A percentile compares a stretch with the other conserved stretches of the same genome.
Evolutionary conservation across 2,113 vertebrate species (phyloP).

Genomic region (Fulica atra): DNA sequence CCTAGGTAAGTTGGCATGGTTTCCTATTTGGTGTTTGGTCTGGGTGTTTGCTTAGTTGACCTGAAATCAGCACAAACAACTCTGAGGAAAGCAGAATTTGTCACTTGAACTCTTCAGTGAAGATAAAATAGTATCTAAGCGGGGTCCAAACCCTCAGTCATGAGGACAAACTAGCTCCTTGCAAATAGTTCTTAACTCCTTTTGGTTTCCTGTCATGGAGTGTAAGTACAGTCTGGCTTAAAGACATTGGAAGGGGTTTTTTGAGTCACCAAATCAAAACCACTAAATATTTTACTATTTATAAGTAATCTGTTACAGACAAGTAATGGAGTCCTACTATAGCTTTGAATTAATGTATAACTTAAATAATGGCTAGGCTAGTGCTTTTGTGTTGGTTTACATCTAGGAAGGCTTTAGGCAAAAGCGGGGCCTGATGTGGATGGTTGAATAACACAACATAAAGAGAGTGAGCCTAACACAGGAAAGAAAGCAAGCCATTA

Average conservation of each 20-base stretch:
- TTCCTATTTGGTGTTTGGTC: background rate
- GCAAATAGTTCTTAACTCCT: background rate
- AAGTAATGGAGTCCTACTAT: constrained; percentile 65
- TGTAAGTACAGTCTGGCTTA: constrained; percentile 43
- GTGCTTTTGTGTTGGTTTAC: background rate
- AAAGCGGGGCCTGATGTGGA: background rate
- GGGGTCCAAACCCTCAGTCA: background rate
- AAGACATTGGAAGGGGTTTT: background rate
- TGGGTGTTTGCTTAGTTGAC: background rate
- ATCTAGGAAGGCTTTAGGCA: constrained; percentile 57
- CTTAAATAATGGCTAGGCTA: constrained; percentile 59
- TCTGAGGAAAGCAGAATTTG: background rate
- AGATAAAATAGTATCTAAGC: background rate
- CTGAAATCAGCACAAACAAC: background rate
- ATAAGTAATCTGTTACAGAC: constrained; percentile 78
- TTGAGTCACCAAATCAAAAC: constrained; percentile 34
- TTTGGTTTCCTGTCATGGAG: constrained; percentile 21
- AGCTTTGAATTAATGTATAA: constrained; percentile 79
- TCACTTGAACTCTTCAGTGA: background rate
- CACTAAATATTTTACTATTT: constrained; percentile 75
- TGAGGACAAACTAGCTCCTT: background rate
- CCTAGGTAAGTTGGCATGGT: background rate
- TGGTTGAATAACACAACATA: background rate
- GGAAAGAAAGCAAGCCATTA: background rate
- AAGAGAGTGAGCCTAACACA: background rate